phyloP scores from a whole-genome alignment of 1,140 invertebrate genomes.

The Marisa cornuarietis region DNA sequence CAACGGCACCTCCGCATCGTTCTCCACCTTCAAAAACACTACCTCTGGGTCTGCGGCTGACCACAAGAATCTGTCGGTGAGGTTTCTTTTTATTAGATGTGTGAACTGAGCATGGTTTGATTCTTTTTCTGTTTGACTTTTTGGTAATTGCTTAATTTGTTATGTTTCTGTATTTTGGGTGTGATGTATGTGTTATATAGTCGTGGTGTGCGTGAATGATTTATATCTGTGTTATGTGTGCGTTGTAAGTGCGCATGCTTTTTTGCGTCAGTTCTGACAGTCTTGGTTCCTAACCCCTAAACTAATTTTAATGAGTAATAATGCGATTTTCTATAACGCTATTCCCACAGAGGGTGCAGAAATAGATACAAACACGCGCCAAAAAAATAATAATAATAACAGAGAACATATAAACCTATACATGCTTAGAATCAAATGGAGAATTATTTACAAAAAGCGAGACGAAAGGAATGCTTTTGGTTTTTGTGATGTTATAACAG shows the following conservation, averaged over 20 bases:
- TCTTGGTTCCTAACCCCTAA: not conserved
- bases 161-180: too few species aligned
- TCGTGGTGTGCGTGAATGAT: conserved; percentile 4
- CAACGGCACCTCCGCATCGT: conserved; percentile 47
- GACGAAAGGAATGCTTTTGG: too few species aligned
- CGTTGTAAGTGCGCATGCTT: not conserved
- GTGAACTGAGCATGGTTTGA: not conserved
- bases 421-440: too few species aligned
- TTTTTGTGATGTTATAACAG: too few species aligned
- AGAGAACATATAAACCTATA: too few species aligned
- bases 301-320: not conserved
- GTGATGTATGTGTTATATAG: not conserved
- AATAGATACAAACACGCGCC: too few species aligned
- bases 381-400: too few species aligned
- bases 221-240: not conserved
- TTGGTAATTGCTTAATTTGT: conserved; percentile 2
- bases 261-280: not conserved
- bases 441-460: too few species aligned
- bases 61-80: conserved; percentile 31
- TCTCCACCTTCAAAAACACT: conserved; percentile 48
- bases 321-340: too few species aligned
- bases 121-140: not conserved
- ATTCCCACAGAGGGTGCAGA: too few species aligned
- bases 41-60: conserved; percentile 34
- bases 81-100: conserved; percentile 4